Conservation (phyloP, 2,888 invertebrate species). For the Cremastobaeus sp. region DNA sequence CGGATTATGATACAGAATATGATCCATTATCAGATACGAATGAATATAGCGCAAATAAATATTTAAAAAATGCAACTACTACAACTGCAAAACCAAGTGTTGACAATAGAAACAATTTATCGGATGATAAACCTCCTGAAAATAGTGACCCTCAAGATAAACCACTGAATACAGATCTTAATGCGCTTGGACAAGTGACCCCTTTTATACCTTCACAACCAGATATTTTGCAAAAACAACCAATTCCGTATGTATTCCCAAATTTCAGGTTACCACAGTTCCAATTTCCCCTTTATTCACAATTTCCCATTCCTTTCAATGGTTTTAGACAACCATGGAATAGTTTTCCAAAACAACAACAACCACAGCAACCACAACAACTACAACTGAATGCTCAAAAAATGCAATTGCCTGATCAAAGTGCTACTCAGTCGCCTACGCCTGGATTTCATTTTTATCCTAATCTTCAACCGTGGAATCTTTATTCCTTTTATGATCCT, state of each 20-base stretch:
- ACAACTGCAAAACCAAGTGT: constrained; percentile 34
- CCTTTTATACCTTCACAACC: constrained; percentile 44
- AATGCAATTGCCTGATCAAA: constrained; percentile 19
- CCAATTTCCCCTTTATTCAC: constrained; percentile 17
- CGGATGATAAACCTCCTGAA: constrained; percentile 17
- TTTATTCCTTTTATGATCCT: constrained; percentile 46
- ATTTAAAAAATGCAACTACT: constrained; percentile 7
- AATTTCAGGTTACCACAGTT: constrained; percentile 32
- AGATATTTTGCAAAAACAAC: constrained; percentile 12
- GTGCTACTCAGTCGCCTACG: constrained; percentile 3
- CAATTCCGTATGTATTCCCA: constrained; percentile 14
- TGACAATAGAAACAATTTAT: constrained; percentile 25
- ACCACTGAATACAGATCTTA: too few relatives aligned
- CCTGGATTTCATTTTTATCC: constrained; percentile 32
- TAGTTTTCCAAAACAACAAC: too few relatives aligned
- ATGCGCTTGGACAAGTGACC: constrained; percentile 4
- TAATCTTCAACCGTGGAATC: constrained; percentile 53
- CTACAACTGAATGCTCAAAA: background rate
- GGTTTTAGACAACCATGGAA: constrained; percentile 41
- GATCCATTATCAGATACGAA: constrained; percentile 54
- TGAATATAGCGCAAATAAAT: constrained; percentile 29
- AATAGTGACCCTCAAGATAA: too few relatives aligned
- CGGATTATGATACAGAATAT: constrained; percentile 52
- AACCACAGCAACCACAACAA: too few relatives aligned
- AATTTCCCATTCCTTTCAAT: too few relatives aligned